Evolutionary conservation across 2,797 vertebrate genomes (phyloP).

Genomic region (Mergus octosetaceus): DNA sequence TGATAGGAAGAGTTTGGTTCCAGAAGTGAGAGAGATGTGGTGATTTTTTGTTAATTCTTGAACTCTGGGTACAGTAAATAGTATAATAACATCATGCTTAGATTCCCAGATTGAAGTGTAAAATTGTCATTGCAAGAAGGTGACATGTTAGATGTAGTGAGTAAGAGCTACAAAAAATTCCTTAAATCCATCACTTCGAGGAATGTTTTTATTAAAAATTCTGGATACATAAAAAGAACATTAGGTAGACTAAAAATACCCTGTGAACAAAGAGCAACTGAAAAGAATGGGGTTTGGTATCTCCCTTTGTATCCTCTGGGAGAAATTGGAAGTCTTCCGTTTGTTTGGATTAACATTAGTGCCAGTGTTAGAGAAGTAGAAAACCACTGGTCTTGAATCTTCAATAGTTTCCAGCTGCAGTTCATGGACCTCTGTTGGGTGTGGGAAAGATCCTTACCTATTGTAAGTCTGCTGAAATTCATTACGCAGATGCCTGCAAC

Average conservation of each 20-base stretch:
- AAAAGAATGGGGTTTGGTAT: neutral
- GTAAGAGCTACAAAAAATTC: neutral
- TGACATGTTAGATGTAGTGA: neutral
- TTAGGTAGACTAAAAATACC: constrained; percentile 2
- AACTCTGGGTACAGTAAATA: neutral
- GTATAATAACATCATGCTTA: neutral
- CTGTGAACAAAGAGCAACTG: neutral
- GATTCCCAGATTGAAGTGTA: neutral
- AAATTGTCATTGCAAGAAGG: neutral
- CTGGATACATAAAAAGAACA: neutral
- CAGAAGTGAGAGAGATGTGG: neutral
- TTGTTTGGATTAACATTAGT: neutral
- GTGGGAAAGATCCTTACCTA: constrained; percentile 51
- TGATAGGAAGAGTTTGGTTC: neutral
- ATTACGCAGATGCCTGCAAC: constrained; percentile 44
- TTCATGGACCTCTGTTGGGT: neutral
- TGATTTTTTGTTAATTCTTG: neutral
- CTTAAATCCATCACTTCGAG: neutral
- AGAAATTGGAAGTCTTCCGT: neutral
- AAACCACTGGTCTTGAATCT: neutral
- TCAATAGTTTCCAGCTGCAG: neutral
- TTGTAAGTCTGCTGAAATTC: constrained; percentile 44
- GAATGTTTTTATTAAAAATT: neutral
- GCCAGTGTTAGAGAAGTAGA: neutral
- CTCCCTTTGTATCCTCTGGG: neutral